Evolutionary conservation across 2,797 vertebrate genomes (phyloP).

Genomic region (Mareca strepera): DNA sequence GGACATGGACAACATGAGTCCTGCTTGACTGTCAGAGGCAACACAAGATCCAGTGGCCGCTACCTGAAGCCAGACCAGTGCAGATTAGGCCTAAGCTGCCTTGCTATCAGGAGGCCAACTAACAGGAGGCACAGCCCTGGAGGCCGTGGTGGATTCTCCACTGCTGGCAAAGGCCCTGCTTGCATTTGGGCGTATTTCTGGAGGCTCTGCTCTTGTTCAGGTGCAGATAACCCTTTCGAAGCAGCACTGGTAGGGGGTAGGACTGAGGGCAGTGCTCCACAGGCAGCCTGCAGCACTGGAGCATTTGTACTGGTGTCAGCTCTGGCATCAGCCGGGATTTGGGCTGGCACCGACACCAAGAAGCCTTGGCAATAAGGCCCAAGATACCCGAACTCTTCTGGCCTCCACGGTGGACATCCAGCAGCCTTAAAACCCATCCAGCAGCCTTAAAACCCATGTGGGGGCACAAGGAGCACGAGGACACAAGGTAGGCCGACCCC

Average conservation of each 20-base stretch:
- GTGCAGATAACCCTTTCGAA: not conserved
- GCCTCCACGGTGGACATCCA: not conserved
- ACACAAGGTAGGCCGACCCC: rapidly evolving
- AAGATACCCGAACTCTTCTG: not conserved
- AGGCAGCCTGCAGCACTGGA: not conserved
- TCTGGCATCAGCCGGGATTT: not conserved
- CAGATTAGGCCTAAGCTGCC: not conserved
- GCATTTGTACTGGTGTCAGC: not conserved
- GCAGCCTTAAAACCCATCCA: not conserved
- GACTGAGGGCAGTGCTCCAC: not conserved
- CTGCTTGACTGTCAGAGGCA: not conserved
- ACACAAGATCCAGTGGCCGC: not conserved
- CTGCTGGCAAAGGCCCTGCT: not conserved
- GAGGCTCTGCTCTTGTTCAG: not conserved
- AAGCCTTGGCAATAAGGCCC: not conserved
- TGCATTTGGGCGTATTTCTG: not conserved
- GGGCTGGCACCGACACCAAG: not conserved
- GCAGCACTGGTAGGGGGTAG: not conserved
- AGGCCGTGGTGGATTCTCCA: not conserved
- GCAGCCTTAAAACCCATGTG: not conserved
- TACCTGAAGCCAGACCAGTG: constrained; percentile 5
- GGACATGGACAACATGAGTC: not conserved
- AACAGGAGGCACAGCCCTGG: constrained; percentile 1
- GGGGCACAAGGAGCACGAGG: not conserved
- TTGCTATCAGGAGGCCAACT: not conserved